Evolutionary conservation across 2,797 vertebrate species (phyloP).

Genomic region (Gila robusta): DNA sequence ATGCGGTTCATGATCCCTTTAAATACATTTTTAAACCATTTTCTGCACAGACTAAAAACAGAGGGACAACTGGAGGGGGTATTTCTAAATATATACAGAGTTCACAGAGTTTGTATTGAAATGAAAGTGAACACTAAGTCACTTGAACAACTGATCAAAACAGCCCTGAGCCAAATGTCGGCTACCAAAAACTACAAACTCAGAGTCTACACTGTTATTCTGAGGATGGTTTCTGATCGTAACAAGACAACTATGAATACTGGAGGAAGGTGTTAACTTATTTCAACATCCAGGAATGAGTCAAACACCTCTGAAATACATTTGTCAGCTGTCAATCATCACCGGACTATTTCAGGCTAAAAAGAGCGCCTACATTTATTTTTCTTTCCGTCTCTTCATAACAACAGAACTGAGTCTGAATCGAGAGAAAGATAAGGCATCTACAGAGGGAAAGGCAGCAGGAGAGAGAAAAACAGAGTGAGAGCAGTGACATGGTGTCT

Average conservation of each 20-base stretch:
- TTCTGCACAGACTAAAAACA: neutral
- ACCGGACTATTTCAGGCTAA: neutral
- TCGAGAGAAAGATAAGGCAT: slow-evolving; percentile 6
- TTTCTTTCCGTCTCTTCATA: neutral
- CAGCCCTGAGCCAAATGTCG: neutral
- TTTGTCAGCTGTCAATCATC: slow-evolving; percentile 12
- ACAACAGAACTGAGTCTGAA: neutral
- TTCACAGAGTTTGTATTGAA: neutral
- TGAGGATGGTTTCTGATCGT: neutral
- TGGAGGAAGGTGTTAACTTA: neutral
- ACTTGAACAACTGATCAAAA: slow-evolving; percentile 28
- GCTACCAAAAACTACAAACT: neutral
- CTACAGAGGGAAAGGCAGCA: slow-evolving; percentile 3
- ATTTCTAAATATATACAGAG: slow-evolving; percentile 11
- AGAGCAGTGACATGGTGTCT: slow-evolving; percentile 35
- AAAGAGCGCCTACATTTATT: neutral
- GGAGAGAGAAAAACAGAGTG: neutral
- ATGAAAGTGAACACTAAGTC: neutral
- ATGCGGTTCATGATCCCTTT: too few relatives aligned
- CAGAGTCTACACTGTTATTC: slow-evolving; percentile 10
- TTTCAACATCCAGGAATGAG: neutral
- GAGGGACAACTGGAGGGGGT: slow-evolving; percentile 1
- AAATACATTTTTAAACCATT: neutral
- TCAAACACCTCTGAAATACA: neutral
- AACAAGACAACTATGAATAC: neutral